Evolutionary conservation across 2,113 vertebrate genomes (phyloP), one percentile per base, ranked within the genome.

Genomic region (Plecturocebus donacophilus): DNA sequence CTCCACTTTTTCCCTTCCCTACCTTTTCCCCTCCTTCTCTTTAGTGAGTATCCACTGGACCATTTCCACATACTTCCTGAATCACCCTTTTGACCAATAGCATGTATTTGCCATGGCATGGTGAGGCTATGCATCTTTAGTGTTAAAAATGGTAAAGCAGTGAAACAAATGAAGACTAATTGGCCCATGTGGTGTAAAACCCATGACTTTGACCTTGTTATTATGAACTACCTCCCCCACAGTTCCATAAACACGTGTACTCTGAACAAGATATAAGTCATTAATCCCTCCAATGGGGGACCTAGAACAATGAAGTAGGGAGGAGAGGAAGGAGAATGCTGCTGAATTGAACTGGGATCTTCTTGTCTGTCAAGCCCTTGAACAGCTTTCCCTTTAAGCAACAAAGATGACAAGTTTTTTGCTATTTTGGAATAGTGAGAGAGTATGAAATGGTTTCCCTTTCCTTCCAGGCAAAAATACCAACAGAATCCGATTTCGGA

Each of bases 381-480:
- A 64, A 58, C 66, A 83, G 76, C 82, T 96, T 90, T 97, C 83
- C 81, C 66, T 87, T 95, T 92, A 85, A 95, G 92, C 77, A 87
- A 80, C 66, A 88, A 45, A 86, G 87, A 95, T 95, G 97, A 97
- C 90, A 87, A 90, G 88, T 54, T 40, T 80, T 93, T 93, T 95
- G 80, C 92, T 97, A 64, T 97, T 98, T 97, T 90, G 96, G 94
- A 94, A 97, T 96, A 97, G 95, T 82, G 75, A 91, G 94, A 80
- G 68, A 49, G 87, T 94, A 85, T 73, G 75, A 96, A 97, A 97
- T 94, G 66, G 84, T 93, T 93, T 92, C 80, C 84, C 45, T 94
- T 98, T 75, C 75, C 91, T 95, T 93, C 79, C 71, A 96, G 96
- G 95, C 97, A 97, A 87, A 40, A 96, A 96, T 97, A 98, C 80